These are phyloP conservation scores for Agrypnia vestita DNA, from an alignment of 1,140 invertebrate species.

Conservation along the genomic window DNA sequence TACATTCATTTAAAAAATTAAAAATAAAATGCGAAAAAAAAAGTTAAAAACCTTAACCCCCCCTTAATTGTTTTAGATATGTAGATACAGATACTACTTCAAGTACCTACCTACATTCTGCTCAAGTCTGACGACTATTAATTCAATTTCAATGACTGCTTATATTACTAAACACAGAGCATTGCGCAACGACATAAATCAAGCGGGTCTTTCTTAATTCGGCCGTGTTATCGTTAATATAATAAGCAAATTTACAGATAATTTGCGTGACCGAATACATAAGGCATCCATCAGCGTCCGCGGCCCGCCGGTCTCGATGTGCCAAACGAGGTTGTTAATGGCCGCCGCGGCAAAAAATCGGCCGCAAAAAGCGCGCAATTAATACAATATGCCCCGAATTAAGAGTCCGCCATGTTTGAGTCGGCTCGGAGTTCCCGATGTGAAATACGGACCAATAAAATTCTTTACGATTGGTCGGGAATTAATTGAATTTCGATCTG, in stretches of 20 bases:
- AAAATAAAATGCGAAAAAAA: too few relatives aligned
- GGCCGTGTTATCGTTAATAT: constrained; percentile 34
- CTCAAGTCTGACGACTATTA: too few relatives aligned
- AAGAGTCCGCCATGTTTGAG: constrained; percentile 30
- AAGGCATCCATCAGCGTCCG: constrained; percentile 26
- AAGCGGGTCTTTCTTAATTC: constrained; percentile 21
- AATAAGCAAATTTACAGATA: constrained; percentile 29
- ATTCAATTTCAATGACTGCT: too few relatives aligned
- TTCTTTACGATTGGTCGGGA: constrained; percentile 26
- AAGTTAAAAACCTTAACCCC: too few relatives aligned
- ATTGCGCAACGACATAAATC: neutral
- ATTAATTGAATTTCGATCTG: constrained; percentile 48
- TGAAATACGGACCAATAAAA: constrained; percentile 46
- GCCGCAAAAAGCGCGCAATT: constrained; percentile 16
- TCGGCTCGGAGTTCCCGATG: neutral
- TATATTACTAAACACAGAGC: neutral
- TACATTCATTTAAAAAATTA: too few relatives aligned
- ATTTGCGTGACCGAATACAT: constrained; percentile 17
- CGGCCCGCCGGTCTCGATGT: neutral
- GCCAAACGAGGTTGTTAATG: constrained; percentile 8
- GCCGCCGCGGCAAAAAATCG: constrained; percentile 11
- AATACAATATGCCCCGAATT: constrained; percentile 10
- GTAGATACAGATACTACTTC: too few relatives aligned
- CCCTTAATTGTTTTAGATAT: too few relatives aligned
- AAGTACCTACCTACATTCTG: too few relatives aligned